phyloP scores from a whole-genome alignment of 2,888 invertebrate genomes.

The Geotrupes spiniger region DNA sequence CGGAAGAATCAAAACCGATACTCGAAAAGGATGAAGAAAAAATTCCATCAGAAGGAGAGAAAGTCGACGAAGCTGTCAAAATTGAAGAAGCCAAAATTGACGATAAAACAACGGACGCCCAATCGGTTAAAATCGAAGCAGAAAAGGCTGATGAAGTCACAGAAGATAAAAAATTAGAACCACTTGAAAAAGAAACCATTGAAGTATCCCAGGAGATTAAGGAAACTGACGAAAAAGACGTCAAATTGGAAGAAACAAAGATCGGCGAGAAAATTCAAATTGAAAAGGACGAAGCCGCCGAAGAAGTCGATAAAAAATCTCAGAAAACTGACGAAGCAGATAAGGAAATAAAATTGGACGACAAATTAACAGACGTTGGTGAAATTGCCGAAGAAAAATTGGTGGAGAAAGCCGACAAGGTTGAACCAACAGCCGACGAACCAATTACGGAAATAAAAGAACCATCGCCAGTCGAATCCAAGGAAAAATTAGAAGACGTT shows the following conservation, averaged over 20 bases:
- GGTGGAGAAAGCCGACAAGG: not conserved
- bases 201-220: not conserved
- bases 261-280: not conserved
- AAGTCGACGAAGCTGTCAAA: not conserved
- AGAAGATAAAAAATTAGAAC: constrained; percentile 5
- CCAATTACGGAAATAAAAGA: constrained; percentile 2
- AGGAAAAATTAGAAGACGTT: not conserved
- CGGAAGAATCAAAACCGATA: not conserved
- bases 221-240: too few relatives aligned
- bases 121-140: too few relatives aligned
- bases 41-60: not conserved
- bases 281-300: constrained; percentile 5
- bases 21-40: constrained; percentile 2
- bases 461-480: not conserved
- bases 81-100: constrained; percentile 6
- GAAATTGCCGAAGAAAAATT: constrained; percentile 34
- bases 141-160: not conserved
- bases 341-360: not conserved
- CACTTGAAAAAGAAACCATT: constrained; percentile 1
- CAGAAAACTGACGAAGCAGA: not conserved
- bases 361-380: too few relatives aligned
- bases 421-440: not conserved
- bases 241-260: too few relatives aligned
- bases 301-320: not conserved
- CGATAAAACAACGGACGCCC: too few relatives aligned